phyloP scores from a whole-genome alignment of 2,888 invertebrate genomes.

The Megalurothrips usitatus region DNA sequence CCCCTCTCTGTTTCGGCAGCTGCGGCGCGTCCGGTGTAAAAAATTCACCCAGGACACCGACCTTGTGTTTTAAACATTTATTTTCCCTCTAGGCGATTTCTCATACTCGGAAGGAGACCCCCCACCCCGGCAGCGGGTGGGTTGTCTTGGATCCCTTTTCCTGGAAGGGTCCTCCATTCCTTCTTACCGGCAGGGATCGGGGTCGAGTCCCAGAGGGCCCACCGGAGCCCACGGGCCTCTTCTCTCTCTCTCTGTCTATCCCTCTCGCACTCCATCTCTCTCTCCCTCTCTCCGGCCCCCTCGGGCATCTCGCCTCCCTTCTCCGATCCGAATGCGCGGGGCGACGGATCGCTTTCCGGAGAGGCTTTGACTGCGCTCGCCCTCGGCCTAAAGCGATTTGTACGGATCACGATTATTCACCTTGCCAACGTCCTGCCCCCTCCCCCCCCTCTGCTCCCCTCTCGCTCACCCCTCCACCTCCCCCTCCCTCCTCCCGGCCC shows the following conservation, averaged over 20 bases:
- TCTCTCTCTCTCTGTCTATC: neutral
- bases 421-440: neutral
- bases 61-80: too few species aligned
- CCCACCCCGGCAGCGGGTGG: too few species aligned
- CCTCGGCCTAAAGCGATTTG: neutral
- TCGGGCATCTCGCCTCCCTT: neutral
- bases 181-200: too few species aligned
- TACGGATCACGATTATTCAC: constrained; percentile 6
- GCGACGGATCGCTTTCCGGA: neutral
- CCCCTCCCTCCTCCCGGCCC: neutral
- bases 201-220: too few species aligned
- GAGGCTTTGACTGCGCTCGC: neutral
- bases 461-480: neutral
- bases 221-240: neutral
- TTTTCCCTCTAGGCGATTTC: too few species aligned
- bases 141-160: too few species aligned
- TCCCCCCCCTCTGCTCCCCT: neutral
- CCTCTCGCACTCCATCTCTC: neutral
- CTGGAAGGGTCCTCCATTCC: too few species aligned
- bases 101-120: too few species aligned
- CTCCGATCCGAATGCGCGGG: neutral
- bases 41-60: too few species aligned
- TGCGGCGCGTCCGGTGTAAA: too few species aligned
- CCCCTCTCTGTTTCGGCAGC: too few species aligned
- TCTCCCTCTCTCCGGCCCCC: neutral